Evolutionary conservation across 2,797 vertebrate species (phyloP).

Genomic region (Sciaenops ocellatus): DNA sequence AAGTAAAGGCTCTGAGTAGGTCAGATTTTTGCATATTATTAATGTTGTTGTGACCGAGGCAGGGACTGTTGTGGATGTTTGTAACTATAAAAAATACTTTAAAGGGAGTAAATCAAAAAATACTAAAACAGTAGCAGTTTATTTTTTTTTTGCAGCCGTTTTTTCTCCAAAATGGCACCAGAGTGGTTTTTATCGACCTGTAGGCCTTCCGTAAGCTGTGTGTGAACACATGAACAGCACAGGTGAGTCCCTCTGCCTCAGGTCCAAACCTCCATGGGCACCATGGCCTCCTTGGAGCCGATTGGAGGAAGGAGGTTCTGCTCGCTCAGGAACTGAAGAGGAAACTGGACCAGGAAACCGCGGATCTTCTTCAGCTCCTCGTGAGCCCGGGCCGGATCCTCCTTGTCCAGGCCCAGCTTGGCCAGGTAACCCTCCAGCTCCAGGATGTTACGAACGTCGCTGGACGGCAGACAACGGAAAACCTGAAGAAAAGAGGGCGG

Average conservation of each 20-base stretch:
- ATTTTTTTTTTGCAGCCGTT: neutral
- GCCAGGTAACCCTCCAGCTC: slow-evolving; percentile 90
- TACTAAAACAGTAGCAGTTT: neutral
- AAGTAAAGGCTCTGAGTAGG: neutral
- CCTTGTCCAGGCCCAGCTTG: slow-evolving; percentile 86
- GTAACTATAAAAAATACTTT: too few relatives aligned
- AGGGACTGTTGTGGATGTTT: too few relatives aligned
- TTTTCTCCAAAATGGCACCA: slow-evolving; percentile 32
- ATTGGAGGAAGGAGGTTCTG: slow-evolving; percentile 94
- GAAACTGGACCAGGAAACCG: slow-evolving; percentile 97
- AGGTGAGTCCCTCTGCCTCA: slow-evolving; percentile 68
- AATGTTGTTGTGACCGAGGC: too few relatives aligned
- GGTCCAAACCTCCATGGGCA: slow-evolving; percentile 98
- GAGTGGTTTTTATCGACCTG: neutral
- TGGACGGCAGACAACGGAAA: slow-evolving; percentile 95
- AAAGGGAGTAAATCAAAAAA: too few relatives aligned
- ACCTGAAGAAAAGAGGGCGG: slow-evolving; percentile 83
- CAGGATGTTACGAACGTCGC: slow-evolving; percentile 90
- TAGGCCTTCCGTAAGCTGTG: neutral
- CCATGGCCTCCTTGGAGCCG: slow-evolving; percentile 95
- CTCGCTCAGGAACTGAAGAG: slow-evolving; percentile 92
- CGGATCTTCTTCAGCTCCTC: slow-evolving; percentile 96
- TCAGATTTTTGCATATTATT: neutral
- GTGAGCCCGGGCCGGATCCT: slow-evolving; percentile 88
- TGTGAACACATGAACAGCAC: slow-evolving; percentile 4